Conservation (phyloP, 2,113 vertebrate species). For the Salminus brasiliensis region DNA sequence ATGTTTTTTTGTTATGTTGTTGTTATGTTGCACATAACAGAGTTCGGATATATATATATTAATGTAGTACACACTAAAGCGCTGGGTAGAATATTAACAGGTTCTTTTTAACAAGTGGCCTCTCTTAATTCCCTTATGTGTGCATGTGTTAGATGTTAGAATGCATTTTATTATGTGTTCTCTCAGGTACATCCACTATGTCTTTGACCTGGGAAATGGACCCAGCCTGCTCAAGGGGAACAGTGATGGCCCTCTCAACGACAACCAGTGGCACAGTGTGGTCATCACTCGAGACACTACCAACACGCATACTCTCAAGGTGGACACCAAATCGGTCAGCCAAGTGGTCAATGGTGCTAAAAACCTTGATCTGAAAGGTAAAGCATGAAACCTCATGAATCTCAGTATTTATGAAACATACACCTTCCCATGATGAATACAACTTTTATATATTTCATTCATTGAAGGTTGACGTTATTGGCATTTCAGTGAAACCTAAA, state of each 20-base stretch:
- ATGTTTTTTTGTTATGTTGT: too few relatives aligned
- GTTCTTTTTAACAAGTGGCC: neutral
- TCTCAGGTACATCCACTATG: slow-evolving; percentile 92
- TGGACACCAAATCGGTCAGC: slow-evolving; percentile 92
- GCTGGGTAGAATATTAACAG: too few relatives aligned
- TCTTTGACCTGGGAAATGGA: slow-evolving; percentile 96
- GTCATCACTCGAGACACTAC: slow-evolving; percentile 92
- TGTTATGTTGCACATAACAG: too few relatives aligned
- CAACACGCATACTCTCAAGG: slow-evolving; percentile 95
- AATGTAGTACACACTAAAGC: too few relatives aligned
- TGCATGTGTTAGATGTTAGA: too few relatives aligned
- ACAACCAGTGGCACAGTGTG: slow-evolving; percentile 97
- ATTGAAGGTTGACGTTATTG: too few relatives aligned
- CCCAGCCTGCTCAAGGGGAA: slow-evolving; percentile 97
- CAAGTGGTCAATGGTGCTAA: slow-evolving; percentile 98
- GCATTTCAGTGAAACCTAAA: too few relatives aligned
- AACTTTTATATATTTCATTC: too few relatives aligned
- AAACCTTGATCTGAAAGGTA: slow-evolving; percentile 98
- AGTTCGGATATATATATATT: too few relatives aligned
- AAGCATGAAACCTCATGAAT: neutral
- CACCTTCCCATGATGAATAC: too few relatives aligned
- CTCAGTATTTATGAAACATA: neutral
- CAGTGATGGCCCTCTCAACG: slow-evolving; percentile 90
- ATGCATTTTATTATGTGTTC: too few relatives aligned
- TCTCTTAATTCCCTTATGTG: too few relatives aligned